phyloP scores from a whole-genome alignment of 2,113 vertebrate species.

The Castor canadensis region DNA sequence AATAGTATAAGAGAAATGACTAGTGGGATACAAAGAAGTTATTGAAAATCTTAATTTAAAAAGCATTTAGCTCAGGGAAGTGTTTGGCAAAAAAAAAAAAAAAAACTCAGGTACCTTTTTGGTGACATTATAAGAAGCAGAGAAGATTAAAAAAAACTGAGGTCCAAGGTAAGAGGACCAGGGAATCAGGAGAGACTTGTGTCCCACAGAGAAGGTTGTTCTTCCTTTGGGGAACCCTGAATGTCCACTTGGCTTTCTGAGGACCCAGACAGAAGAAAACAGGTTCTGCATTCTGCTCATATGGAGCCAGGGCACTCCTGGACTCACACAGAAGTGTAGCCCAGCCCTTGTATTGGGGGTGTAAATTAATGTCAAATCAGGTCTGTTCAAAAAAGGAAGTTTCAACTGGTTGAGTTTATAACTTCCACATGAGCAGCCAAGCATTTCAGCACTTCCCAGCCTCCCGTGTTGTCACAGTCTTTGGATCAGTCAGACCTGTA shows the following conservation, averaged over 20 bases:
- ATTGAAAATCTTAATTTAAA: conserved; percentile 53
- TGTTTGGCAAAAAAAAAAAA: conserved; percentile 36
- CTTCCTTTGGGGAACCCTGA: neutral
- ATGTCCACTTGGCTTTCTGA: neutral
- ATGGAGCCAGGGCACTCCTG: neutral
- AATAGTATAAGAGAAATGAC: neutral
- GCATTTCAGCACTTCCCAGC: neutral
- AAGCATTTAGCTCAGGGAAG: conserved; percentile 9
- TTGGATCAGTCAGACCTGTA: neutral
- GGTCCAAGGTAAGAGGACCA: neutral
- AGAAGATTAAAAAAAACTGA: neutral
- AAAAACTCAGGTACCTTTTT: neutral
- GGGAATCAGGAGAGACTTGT: neutral
- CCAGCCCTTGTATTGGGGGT: neutral
- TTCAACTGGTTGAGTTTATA: neutral
- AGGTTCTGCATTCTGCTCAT: neutral
- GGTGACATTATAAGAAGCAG: neutral
- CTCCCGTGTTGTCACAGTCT: neutral
- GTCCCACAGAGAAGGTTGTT: neutral
- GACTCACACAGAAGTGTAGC: neutral
- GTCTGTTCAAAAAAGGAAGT: neutral
- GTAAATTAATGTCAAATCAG: neutral
- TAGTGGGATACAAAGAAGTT: conserved; percentile 31
- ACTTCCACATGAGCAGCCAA: neutral
- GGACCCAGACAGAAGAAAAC: neutral